A percentile compares a stretch with the other conserved stretches of the same genome.
These are phyloP conservation scores for Camponotus floridanus DNA, from an alignment of 1,140 invertebrate genomes.

Conservation along the genomic window DNA sequence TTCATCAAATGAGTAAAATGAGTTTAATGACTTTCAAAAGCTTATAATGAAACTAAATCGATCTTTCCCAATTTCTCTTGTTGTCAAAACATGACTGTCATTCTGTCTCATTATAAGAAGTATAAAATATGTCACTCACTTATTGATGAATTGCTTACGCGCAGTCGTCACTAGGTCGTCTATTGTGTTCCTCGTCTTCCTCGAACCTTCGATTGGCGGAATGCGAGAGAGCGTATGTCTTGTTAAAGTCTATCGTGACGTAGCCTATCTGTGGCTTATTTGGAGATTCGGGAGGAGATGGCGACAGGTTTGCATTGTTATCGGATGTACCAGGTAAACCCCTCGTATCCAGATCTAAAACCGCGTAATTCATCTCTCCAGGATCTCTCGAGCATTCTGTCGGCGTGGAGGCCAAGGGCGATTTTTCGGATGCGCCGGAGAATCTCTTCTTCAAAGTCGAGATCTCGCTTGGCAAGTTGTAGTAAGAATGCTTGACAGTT, in stretches of 20 bases:
- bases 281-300: slow-evolving; percentile 86
- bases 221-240: slow-evolving; percentile 94
- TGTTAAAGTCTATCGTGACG: slow-evolving; percentile 97
- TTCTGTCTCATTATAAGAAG: slow-evolving; percentile 40
- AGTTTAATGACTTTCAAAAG: slow-evolving; percentile 36
- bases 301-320: slow-evolving; percentile 64
- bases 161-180: slow-evolving; percentile 85
- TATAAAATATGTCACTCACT: slow-evolving; percentile 86
- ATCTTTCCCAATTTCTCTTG: slow-evolving; percentile 13
- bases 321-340: slow-evolving; percentile 73
- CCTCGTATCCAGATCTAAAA: slow-evolving; percentile 90
- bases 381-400: slow-evolving; percentile 80
- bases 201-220: slow-evolving; percentile 87
- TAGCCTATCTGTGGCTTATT: slow-evolving; percentile 91
- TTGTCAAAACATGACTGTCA: slow-evolving; percentile 29
- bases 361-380: slow-evolving; percentile 91
- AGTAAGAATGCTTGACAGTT: slow-evolving; percentile 87
- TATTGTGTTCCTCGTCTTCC: slow-evolving; percentile 89
- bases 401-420: slow-evolving; percentile 84
- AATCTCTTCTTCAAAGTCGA: slow-evolving; percentile 85
- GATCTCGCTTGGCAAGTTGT: slow-evolving; percentile 89
- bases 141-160: slow-evolving; percentile 86
- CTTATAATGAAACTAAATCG: slow-evolving; percentile 21
- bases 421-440: slow-evolving; percentile 82
- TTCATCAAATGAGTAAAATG: background rate